Conservation (phyloP, 1,140 invertebrate species). For the Platorchestia sp. region DNA sequence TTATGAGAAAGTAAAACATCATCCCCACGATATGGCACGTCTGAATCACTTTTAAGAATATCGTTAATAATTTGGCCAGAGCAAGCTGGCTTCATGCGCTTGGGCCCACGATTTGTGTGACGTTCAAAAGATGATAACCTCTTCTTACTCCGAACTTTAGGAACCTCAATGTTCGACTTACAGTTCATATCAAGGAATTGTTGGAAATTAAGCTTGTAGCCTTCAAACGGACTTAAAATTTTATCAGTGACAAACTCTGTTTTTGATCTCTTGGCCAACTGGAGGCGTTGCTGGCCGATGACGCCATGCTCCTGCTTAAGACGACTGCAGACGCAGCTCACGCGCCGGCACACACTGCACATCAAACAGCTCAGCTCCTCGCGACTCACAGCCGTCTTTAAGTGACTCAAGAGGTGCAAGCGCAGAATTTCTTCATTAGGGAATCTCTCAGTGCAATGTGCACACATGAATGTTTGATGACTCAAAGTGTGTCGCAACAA, state of each 20-base stretch:
- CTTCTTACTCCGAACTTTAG: not conserved
- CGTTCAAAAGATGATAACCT: not conserved
- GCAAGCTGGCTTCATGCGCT: not conserved
- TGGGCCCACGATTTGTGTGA: not conserved
- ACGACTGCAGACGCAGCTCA: constrained; percentile 26
- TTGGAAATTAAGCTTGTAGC: not conserved
- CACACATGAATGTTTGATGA: constrained; percentile 55
- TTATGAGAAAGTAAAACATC: not conserved
- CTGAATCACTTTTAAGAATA: constrained; percentile 45
- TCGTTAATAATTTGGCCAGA: constrained; percentile 31
- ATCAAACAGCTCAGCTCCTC: not conserved
- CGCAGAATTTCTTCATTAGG: constrained; percentile 35
- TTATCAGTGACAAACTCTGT: not conserved
- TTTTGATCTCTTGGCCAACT: constrained; percentile 45
- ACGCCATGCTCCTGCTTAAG: not conserved
- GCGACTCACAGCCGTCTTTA: not conserved
- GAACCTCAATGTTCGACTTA: not conserved
- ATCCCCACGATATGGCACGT: constrained; percentile 4
- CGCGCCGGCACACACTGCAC: constrained; percentile 24
- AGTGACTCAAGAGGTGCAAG: constrained; percentile 27
- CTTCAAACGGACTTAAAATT: constrained; percentile 33
- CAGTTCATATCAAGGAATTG: not conserved
- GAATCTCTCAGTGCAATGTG: constrained; percentile 45
- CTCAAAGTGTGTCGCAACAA: constrained; percentile 36
- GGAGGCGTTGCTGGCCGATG: not conserved